These are phyloP conservation scores for Actinernus sp. DNA, from an alignment of 92 coral and sea anemone species.

Conservation along the genomic window DNA sequence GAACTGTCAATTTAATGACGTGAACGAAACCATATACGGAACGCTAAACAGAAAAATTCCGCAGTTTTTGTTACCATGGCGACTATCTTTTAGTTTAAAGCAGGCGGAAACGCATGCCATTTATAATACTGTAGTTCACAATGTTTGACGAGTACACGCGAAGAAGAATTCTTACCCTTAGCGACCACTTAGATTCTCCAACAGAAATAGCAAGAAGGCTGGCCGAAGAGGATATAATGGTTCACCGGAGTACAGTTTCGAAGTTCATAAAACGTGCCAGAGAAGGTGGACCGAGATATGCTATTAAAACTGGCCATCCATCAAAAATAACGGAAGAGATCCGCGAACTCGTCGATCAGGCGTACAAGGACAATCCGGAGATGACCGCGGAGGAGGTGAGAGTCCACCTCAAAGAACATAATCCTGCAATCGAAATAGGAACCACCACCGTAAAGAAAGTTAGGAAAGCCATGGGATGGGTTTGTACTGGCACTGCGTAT, in stretches of 20 bases:
- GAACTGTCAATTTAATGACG: too few relatives aligned
- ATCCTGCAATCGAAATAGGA: not conserved
- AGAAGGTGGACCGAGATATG: not conserved
- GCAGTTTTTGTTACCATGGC: too few relatives aligned
- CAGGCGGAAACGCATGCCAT: too few relatives aligned
- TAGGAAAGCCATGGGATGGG: conserved; percentile 4
- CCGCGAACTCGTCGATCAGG: conserved; percentile 3
- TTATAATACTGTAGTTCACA: too few relatives aligned
- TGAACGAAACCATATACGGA: too few relatives aligned
- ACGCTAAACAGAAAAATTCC: too few relatives aligned
- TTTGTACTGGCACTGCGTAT: not conserved
- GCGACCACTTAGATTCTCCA: too few relatives aligned
- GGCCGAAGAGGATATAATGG: not conserved
- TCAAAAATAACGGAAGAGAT: conserved; percentile 1
- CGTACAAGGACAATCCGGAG: not conserved
- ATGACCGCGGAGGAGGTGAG: not conserved
- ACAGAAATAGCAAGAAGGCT: too few relatives aligned
- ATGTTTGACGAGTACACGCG: too few relatives aligned
- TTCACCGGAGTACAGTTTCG: not conserved
- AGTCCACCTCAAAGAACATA: not conserved
- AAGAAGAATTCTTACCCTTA: too few relatives aligned
- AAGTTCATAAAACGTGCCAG: not conserved
- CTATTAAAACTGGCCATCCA: conserved; percentile 8
- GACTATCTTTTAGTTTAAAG: too few relatives aligned
- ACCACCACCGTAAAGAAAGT: not conserved